Percentiles rank a stretch among this genome's conserved stretches.
Conservation (phyloP, 2,113 vertebrate species). For the Gymnocephalus cernua region DNA sequence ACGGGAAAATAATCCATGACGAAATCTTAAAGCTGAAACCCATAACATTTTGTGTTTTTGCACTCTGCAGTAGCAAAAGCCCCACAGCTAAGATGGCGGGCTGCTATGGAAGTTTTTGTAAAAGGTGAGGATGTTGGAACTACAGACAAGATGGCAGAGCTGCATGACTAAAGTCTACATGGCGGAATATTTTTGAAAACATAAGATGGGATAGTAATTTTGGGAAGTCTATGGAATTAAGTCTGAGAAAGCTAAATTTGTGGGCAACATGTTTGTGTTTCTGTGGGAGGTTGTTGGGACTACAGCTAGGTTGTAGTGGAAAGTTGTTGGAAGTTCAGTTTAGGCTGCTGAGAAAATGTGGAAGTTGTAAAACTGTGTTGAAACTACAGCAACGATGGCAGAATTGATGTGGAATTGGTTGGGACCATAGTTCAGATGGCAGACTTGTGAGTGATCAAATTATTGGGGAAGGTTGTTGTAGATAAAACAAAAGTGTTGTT, state of each 20-base stretch:
- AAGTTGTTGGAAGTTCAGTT: neutral
- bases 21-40: constrained; percentile 60
- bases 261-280: too few relatives aligned
- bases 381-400: neutral
- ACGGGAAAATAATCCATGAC: neutral
- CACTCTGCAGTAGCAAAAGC: neutral
- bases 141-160: neutral
- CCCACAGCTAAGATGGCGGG: neutral
- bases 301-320: neutral
- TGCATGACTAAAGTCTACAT: neutral
- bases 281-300: neutral
- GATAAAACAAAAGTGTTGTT: neutral
- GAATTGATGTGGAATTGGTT: too few relatives aligned
- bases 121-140: neutral
- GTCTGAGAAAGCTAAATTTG: too few relatives aligned
- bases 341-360: neutral
- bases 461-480: neutral
- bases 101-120: neutral
- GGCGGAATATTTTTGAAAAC: too few relatives aligned
- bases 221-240: too few relatives aligned
- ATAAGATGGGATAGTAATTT: too few relatives aligned
- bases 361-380: neutral
- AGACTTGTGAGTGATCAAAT: neutral
- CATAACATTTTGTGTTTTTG: constrained; percentile 25
- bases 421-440: too few relatives aligned